Conservation (phyloP, 2,888 invertebrate genomes). For the Polydrusus pterygomalis region DNA sequence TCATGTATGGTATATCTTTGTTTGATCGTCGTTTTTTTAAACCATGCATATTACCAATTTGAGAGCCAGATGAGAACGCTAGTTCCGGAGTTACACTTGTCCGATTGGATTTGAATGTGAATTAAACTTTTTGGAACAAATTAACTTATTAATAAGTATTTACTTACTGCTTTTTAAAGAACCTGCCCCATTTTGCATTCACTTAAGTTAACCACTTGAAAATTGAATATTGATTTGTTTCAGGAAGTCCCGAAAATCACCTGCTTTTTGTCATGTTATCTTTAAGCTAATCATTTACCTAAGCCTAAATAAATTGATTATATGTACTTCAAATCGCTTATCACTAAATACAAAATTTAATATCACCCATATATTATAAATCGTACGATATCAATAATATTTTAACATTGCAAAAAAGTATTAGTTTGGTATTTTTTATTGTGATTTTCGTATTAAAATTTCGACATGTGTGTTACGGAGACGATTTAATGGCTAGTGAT, state of each 20-base stretch:
- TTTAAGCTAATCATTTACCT: slow-evolving; percentile 1
- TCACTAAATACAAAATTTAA: neutral
- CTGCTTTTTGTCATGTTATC: neutral
- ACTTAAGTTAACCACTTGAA: neutral
- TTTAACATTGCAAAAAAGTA: neutral
- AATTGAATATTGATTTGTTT: slow-evolving; percentile 3
- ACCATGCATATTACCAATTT: too few species aligned
- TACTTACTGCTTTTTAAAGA: neutral
- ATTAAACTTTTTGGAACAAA: too few species aligned
- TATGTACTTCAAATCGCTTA: slow-evolving; percentile 15
- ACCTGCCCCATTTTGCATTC: neutral
- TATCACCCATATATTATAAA: neutral
- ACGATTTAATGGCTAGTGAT: neutral
- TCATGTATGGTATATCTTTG: too few species aligned
- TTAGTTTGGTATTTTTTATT: neutral
- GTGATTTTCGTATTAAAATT: neutral
- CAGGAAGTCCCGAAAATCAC: slow-evolving; percentile 2
- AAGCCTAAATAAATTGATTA: slow-evolving; percentile 16
- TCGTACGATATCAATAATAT: neutral
- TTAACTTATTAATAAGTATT: too few species aligned
- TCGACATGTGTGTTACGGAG: neutral
- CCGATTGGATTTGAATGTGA: too few species aligned
- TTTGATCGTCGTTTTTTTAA: too few species aligned
- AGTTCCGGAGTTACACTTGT: too few species aligned
- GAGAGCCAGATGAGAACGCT: too few species aligned